Evolutionary conservation across 2,113 vertebrate genomes (phyloP), one percentile per base, ranked within the genome.

Genomic region (Salvator merianae): DNA sequence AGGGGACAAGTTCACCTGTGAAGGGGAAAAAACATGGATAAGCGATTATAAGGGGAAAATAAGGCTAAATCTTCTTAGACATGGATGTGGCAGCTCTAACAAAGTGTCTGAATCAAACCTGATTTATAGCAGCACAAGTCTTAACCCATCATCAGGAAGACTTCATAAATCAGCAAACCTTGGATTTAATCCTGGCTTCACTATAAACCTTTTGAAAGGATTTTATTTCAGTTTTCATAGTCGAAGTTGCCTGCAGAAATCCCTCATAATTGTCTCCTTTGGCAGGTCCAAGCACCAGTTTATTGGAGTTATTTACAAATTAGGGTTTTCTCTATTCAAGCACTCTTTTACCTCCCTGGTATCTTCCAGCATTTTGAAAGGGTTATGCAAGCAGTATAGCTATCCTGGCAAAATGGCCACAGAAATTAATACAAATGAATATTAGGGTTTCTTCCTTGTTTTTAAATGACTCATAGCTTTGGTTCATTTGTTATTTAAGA

Each of bases 151-250:
- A 77, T 53, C 77, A 77, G 30, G 55, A 73, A 20, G 40, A 65
- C 32, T 73, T 77, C 55, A 73, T 79, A 79, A 73, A 72, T 73
- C 68, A 78, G 30, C 20, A 79, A 34, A 63, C 32, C 59, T 72
- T 79, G 24, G 30, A 28, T 63, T 84, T 73, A 72, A 47, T 79
- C 68, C 69, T 68, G 69, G 4, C 30, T 34, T 47, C 18, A 72
- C 68, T 73, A 34, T 73, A 79, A 63, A 65, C 77, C n/a, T 73
- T 73, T 47, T 13, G 55, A 73, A 47, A 8, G n/a, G n/a, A 47
- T n/a, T 77, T 63, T 40, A 24, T 63, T 84, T 84, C 36, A 79
- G 30, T 79, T 84, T 84, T 72, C 34, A 20, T 34, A 71, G 53
- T 36, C 77, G 66, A 70, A 77, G 77, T 69, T 59, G 47, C 36